Evolutionary conservation across 2,888 invertebrate species (phyloP), one percentile per base, ranked within the genome.

Genomic region (Labia minor): DNA sequence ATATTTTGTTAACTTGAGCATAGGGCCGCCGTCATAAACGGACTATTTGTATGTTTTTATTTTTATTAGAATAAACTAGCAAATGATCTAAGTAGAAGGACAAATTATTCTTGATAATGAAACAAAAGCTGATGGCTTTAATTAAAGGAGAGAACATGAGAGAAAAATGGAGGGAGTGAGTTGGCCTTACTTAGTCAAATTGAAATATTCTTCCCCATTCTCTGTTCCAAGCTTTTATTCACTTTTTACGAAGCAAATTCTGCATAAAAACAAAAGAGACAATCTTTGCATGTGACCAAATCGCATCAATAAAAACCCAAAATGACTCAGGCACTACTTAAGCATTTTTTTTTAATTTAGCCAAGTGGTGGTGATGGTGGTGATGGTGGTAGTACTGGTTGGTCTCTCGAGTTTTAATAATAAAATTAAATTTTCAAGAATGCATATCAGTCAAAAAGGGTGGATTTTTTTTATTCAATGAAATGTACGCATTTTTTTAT

Each of bases 41-140:
- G n/a, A 26, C 26, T 26, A 26, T 26, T 26, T 26, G 26, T 26
- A 26, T 26, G 26, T 49, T 49, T 49, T 49, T 49, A n/a, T 49
- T 49, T 49, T 49, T 49, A 49, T 49, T 49, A 49, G 16, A 49
- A 49, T 49, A 49, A 49, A 49, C n/a, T 49, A 49, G 14, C 49
- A 49, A 49, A 49, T 49, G 49, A 49, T 49, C 49, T n/a, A 49
- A 49, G 16, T 49, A n/a, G 49, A 49, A 16, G 16, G 49, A 49
- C 49, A 49, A 49, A 49, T 49, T 49, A 49, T 49, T 49, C 49
- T 49, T 49, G 49, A 49, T 49, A 49, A 49, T 49, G 49, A 49
- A 49, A 49, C 49, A 49, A 49, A 49, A 49, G 49, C 49, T 49
- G 49, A 49, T 49, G 49, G 49, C n/a, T 49, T 49, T 49, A 49